Percentiles rank a stretch among this genome's conserved stretches.
Evolutionary conservation across 1,140 invertebrate species (phyloP).

Genomic region (Cherax destructor): DNA sequence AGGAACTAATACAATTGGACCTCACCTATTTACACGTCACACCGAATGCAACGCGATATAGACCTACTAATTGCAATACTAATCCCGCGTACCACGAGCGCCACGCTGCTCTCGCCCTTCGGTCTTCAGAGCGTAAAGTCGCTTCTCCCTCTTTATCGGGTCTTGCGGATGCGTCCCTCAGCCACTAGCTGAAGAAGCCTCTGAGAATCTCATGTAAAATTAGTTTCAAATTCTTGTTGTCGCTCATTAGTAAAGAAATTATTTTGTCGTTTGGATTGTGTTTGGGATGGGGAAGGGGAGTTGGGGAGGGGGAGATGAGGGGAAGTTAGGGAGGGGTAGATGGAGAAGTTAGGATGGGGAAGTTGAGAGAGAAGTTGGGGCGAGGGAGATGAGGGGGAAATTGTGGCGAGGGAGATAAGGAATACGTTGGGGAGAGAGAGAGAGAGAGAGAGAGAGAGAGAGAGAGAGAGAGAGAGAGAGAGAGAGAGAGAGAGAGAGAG

Average conservation of each 20-base stretch:
- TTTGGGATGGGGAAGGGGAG: not conserved
- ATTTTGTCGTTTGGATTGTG: conserved; percentile 46
- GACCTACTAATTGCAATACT: conserved; percentile 57
- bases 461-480: no score
- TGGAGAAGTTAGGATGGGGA: no score
- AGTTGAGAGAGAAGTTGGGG: not conserved
- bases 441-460: no score
- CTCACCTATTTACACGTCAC: conserved; percentile 53
- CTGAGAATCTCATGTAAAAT: conserved; percentile 36
- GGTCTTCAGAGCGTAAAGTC: not conserved
- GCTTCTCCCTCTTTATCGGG: not conserved
- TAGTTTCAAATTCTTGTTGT: conserved; percentile 54
- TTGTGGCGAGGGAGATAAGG: no score
- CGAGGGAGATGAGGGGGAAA: not conserved
- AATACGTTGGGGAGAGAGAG: no score
- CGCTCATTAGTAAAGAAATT: conserved; percentile 47
- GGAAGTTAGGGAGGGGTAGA: no score
- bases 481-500: no score
- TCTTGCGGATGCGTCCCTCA: not conserved
- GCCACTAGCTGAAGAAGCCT: conserved; percentile 32
- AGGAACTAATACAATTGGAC: conserved; percentile 50
- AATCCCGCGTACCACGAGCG: not conserved
- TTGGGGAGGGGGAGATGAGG: no score
- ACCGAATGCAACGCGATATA: conserved; percentile 53
- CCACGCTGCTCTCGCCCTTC: not conserved